Base-by-base conservation (phyloP, 2,888 invertebrate species). In the Amblyjoppa proteus region DNA sequence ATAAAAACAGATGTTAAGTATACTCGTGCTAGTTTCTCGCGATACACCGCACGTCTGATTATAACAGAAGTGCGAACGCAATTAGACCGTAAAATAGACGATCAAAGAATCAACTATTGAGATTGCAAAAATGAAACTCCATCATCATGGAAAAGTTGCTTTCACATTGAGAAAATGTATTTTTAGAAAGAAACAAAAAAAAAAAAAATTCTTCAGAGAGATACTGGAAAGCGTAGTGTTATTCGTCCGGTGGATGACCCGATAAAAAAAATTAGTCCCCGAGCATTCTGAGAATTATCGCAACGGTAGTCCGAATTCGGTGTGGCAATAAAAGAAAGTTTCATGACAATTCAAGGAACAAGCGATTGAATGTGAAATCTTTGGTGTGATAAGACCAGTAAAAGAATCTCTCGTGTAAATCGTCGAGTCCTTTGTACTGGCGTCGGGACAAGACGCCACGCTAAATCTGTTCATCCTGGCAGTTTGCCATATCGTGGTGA, bases 381-480 rank as follows among this genome's bases (percentile, higher is more conserved):
- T 20, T 41, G 49, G 53, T 68, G 45, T 28, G 77, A 78, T 61
- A 70, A 69, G 56, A 66, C 45, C n/a, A 61, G 28, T 25, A 25
- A 75, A 61, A 80, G 64, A 78, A 85, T 49, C n/a, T 51, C 56
- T 56, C 45, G 13, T 79, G 74, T 85, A 74, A 74, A 75, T 71
- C 64, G 49, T 69, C 11, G 73, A 69, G 41, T 45, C 41, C 66
- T 49, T 74, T 74, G 74, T 71, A 79, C 70, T 51, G 61, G 41
- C 28, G 25, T 70, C 25, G 20, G 16, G 61, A 75, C 66, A 70
- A 73, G 38, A 61, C 69, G 76, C 76, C 82, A 74, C 75, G 76
- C 84, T 83, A 85, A 87, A 82, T 85, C 82, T 16, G 82, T 79
- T 73, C 45, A 31, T 87, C 16, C 58, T 82, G 87, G 87, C 87